Evolutionary conservation across 2,797 vertebrate genomes (phyloP).

Genomic region (Cynopterus sphinx): DNA sequence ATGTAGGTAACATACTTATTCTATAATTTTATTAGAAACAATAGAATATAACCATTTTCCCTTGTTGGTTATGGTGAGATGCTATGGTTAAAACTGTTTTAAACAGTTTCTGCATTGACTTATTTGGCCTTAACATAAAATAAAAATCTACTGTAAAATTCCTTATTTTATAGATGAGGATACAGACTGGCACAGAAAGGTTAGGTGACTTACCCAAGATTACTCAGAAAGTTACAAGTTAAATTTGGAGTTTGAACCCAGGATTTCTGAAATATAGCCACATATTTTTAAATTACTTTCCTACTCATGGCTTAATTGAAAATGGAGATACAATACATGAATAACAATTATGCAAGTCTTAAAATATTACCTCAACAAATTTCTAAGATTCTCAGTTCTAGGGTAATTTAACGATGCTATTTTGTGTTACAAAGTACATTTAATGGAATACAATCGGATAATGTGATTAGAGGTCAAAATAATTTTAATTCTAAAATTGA

Average conservation of each 20-base stretch:
- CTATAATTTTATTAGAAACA: not conserved
- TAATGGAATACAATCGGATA: conserved; percentile 51
- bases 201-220: not conserved
- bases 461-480: conserved; percentile 43
- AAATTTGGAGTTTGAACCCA: conserved; percentile 3
- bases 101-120: not conserved
- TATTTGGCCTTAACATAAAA: not conserved
- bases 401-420: conserved; percentile 54
- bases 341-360: not conserved
- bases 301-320: not conserved
- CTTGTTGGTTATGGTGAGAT: not conserved
- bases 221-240: not conserved
- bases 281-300: not conserved
- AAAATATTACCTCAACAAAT: not conserved
- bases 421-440: conserved; percentile 51
- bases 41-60: not conserved
- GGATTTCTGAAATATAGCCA: not conserved
- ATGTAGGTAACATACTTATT: not conserved
- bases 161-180: not conserved
- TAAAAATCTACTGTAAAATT: not conserved
- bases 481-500: conserved; percentile 42
- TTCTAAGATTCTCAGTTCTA: not conserved
- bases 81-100: not conserved
- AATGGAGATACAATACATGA: not conserved
- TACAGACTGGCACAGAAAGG: not conserved